Evolutionary conservation across 2,113 vertebrate genomes (phyloP), one percentile per base, ranked within the genome.

Genomic region (Bolborhynchus lineola): DNA sequence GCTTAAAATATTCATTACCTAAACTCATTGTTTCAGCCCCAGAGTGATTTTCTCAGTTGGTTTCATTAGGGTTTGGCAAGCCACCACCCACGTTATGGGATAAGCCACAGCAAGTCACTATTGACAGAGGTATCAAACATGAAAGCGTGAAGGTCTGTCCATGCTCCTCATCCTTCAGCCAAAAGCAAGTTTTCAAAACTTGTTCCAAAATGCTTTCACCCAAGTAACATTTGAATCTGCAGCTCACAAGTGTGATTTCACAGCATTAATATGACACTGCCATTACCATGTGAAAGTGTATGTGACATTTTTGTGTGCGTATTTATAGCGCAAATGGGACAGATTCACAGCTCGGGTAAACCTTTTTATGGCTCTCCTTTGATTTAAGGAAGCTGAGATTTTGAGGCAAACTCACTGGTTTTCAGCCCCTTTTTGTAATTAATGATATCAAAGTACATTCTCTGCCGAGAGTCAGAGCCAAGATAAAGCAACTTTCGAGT

Each of bases 1-100:
- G 89, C 79, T 93, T 92, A 95, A 92, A 95, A 95, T 92, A 93
- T 62, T 93, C 79, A 62, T 90, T 91, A 89, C 63, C 84, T 92
- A 94, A 97, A 78, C 37, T 60, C 85, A 41, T 91, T 44, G 44
- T 90, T 79, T 47, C 46, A 78, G 50, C 77, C 70, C 67, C 4
- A 12, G 76, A 96, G 88, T 72, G 88, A 83, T 96, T 95, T 96
- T 86, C 90, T 90, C 28, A 2, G 39, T 52, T 68, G 86, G 50
- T 79, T 91, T 94, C 69, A 18, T 28, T 49, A 15, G 39, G 52
- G 42, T 77, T 88, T 92, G 92, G 77, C 25, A 33, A 62, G n/a
- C 50, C 3, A 69, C 75, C 93, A 92, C 42, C 69, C 8, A 8
- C 5, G 6, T 41, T 90, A 18, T 47, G 77, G 35, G 90, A 94